Evolutionary conservation across 2,113 vertebrate species (phyloP), one percentile per base, ranked within the genome.

Genomic region (Gnathonemus echidnorhynchus): DNA sequence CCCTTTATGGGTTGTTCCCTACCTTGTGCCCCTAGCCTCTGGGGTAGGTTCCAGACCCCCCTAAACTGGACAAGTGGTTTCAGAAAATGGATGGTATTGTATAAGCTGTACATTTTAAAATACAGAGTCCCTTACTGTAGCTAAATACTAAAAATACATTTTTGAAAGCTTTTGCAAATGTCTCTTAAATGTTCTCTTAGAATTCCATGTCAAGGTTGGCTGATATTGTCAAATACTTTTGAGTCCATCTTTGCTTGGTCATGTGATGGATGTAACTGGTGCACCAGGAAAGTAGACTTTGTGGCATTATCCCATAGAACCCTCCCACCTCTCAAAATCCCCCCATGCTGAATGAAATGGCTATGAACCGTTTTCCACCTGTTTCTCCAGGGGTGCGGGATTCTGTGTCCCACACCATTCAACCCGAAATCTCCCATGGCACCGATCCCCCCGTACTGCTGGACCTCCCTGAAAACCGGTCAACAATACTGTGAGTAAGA

Each of bases 331-430:
- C 15, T 80, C 2, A 42, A 42, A 83, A 19, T 35, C 5, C 80
- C 80, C 45, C 7, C 8, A 85, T 21, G 24, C 24, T 85, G 21
- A 85, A n/a, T 21, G 6, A n/a, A 85, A 80, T 9, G 1, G 24
- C 17, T 19, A 35, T 53, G 70, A 80, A 35, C 15, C 19, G 3
- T 35, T 89, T 27, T 89, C 74, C 31, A 24, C 9, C 77, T 58
- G 13, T 83, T 56, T 42, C 0, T 27, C n/a, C 10, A 92, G 97
- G 97, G 10, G 96, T 97, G 90, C 93, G 96, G 87, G 97, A 97
- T 80, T 96, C 95, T 0, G 96, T 97, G 91, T 97, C 96, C 35
- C 96, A 95, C 17, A 97, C 95, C 0, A 95, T 94, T 15, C 96
- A 94, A 66, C 94, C 93, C 0, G 94, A 94, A 39, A 39, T 90